Base-by-base conservation (phyloP, 2,888 invertebrate species). In the Drosophila nr. fundita region DNA sequence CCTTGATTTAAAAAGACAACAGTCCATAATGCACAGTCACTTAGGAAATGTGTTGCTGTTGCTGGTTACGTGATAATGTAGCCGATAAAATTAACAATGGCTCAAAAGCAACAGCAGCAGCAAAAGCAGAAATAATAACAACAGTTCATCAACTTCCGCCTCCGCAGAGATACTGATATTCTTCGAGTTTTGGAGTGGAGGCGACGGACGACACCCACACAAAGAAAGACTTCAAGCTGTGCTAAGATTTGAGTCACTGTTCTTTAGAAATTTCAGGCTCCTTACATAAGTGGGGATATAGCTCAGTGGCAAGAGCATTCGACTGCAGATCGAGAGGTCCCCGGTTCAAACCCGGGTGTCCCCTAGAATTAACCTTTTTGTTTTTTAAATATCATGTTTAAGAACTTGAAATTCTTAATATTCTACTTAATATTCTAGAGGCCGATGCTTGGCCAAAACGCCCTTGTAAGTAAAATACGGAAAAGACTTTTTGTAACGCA, bases 271-370 rank as follows among this genome's bases (percentile, higher is more conserved):
- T 58, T 84, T 83, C 34, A 21, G 13, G 21, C 4, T 13, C 0
- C 7, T 81, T 83, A 70, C 52, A 68, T 79, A 82, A 78, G 75
- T 24, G 84, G 82, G 78, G 87, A 89, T 89, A 87, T 87, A 89
- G 87, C 87, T 87, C 87, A 87, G 87, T 85, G 87, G 87, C 88
- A 87, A 87, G 90, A 87, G 87, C 87, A 90, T 88, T 90, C 90
- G 87, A 87, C 87, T 87, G 90, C 87, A 87, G 87, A 89, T 89
- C 87, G 90, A 89, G 88, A 89, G 90, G 87, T 85, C 88, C 88
- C 90, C 86, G 87, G 87, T 87, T 87, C 87, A 88, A 87, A 87
- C 83, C 87, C 87, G 90, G 86, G 86, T 87, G 87, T 87, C 90
- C 90, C 90, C 80, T 77, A 38, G 21, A 58, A 50, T 2, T 2